Base-by-base conservation (phyloP, 2,888 invertebrate species). In the Chalcosyrphus nemorum region DNA sequence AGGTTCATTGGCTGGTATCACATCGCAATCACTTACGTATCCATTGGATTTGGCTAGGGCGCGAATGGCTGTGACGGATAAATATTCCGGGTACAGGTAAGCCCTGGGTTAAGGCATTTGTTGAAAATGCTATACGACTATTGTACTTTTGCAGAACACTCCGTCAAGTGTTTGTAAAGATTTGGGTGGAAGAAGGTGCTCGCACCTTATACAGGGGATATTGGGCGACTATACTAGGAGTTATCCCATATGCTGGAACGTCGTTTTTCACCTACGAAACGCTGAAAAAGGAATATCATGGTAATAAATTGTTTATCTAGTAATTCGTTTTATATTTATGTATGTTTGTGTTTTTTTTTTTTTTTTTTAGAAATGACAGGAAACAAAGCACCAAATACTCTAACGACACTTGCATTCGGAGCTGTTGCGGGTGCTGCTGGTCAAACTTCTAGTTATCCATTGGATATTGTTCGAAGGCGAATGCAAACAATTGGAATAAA, bases 211-310 rank as follows among this genome's bases (percentile, higher is more conserved):
- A 97, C 90, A 93, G 96, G 86, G 99, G 99, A 0, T 98, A 96
- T 91, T 92, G 95, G 65, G 97, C 99, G 0, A 98, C 99, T 0
- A 94, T 99, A 66, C 90, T 97, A 17, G 99, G 99, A 0, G 98
- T 98, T 2, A 96, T 99, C 87, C 98, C 98, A 0, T 99, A 99
- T 92, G 98, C 99, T 0, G 99, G 99, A 2, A 96, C 96, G 61
- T 98, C 98, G 13, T 99, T 99, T 93, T 99, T 96, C 92, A 99
- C 98, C 0, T 99, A 98, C 90, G 99, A 99, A 92, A 96, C 97
- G 0, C 93, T 99, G 24, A 99, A 99, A 91, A 94, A 95, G 81
- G 92, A 94, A 88, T 94, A 97, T 89, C 92, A 93, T 89, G 95
- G 97, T 97, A 90, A 92, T 29, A 29, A 21, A 3, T 19, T 52